These are phyloP conservation scores for Corapipo altera DNA, from an alignment of 2,113 vertebrate species.

Conservation along the genomic window DNA sequence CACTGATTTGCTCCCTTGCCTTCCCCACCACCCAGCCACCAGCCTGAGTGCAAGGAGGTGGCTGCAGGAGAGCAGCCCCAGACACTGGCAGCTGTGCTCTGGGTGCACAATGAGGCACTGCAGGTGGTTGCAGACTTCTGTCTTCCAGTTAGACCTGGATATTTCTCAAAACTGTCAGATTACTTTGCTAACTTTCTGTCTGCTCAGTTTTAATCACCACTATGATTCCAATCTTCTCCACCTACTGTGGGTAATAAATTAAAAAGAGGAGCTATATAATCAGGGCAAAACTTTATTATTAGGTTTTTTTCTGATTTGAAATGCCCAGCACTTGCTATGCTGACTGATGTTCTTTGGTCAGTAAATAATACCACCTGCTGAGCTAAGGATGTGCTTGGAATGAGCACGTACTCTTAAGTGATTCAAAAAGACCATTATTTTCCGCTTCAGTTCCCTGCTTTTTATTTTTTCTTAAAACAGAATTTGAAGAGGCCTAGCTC, in stretches of 20 bases:
- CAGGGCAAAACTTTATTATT: constrained; percentile 9
- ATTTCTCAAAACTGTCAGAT: not conserved
- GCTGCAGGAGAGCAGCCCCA: not conserved
- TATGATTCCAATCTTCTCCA: constrained; percentile 31
- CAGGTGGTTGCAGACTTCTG: not conserved
- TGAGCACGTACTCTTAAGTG: not conserved
- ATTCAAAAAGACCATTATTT: not conserved
- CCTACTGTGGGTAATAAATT: constrained; percentile 26
- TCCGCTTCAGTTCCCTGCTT: not conserved
- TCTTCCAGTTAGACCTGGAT: not conserved
- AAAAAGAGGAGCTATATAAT: not conserved
- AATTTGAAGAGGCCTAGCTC: not conserved
- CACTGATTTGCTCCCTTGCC: not conserved
- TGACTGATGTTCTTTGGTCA: constrained; percentile 26
- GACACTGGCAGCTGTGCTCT: rapidly evolving
- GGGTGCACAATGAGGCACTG: not conserved
- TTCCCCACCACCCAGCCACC: not conserved
- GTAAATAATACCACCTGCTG: constrained; percentile 39
- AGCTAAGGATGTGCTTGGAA: not conserved
- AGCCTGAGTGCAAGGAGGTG: not conserved
- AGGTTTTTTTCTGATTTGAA: not conserved
- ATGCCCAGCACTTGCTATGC: not conserved
- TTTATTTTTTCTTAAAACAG: not conserved
- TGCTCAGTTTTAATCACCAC: constrained; percentile 4
- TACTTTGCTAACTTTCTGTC: not conserved